These are phyloP conservation scores for Epinotia demarniana DNA, from an alignment of 2,888 invertebrate genomes.

Conservation along the genomic window DNA sequence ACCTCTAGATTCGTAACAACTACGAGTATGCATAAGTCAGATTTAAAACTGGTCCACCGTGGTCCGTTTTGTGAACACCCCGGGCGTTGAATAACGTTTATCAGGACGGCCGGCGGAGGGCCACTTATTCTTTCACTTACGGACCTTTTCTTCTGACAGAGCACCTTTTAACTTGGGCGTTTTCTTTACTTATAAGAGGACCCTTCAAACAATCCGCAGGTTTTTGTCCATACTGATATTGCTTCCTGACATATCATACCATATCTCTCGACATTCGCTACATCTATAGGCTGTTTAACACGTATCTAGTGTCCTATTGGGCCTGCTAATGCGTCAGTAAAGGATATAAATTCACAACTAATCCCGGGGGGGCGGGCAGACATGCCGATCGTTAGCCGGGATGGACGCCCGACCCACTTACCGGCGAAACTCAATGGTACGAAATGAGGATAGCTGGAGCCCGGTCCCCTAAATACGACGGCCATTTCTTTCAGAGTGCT, in stretches of 20 bases:
- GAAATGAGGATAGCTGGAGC: constrained; percentile 33
- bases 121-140: constrained; percentile 31
- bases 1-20: neutral
- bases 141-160: constrained; percentile 15
- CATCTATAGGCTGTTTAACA: constrained; percentile 13
- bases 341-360: constrained; percentile 39
- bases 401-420: constrained; percentile 39
- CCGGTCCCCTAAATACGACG: constrained; percentile 31
- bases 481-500: constrained; percentile 34
- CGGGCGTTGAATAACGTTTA: neutral
- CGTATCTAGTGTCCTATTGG: constrained; percentile 31
- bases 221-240: constrained; percentile 4
- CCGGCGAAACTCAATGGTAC: constrained; percentile 37
- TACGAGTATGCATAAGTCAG: neutral
- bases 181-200: too few species aligned
- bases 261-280: constrained; percentile 4
- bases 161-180: constrained; percentile 17
- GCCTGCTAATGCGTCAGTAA: constrained; percentile 34
- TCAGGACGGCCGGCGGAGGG: constrained; percentile 8
- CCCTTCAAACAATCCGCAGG: neutral
- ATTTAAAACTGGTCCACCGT: neutral
- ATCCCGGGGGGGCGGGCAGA: constrained; percentile 35
- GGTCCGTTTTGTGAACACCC: neutral
- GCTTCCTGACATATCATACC: neutral
- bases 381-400: constrained; percentile 34